Evolutionary conservation across 1,140 invertebrate genomes (phyloP).

Genomic region (Brachionus rotundiformis): DNA sequence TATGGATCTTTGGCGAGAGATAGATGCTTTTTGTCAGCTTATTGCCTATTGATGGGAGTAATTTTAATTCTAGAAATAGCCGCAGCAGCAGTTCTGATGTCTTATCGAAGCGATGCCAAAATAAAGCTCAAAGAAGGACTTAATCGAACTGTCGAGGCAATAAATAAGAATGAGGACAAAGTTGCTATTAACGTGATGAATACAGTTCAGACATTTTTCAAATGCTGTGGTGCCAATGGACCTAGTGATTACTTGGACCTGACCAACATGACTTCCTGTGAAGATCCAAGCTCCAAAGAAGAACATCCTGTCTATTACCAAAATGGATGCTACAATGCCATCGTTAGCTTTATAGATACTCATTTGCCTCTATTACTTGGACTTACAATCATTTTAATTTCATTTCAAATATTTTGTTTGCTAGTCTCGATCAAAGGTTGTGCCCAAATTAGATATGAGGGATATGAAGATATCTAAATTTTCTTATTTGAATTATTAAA

Average conservation of each 20-base stretch:
- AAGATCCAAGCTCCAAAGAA: not conserved
- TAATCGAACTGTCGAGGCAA: slow-evolving; percentile 3
- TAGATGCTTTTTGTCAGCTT: slow-evolving; percentile 29
- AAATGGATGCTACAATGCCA: slow-evolving; percentile 12
- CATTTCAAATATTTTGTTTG: slow-evolving; percentile 50
- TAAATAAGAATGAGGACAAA: slow-evolving; percentile 34
- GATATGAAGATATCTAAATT: slow-evolving; percentile 40
- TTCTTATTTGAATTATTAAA: not conserved
- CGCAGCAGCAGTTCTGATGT: slow-evolving; percentile 13
- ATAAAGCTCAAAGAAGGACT: not conserved
- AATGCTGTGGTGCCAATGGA: slow-evolving; percentile 43
- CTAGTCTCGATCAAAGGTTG: slow-evolving; percentile 34
- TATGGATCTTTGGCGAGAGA: slow-evolving; percentile 27
- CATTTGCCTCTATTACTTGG: slow-evolving; percentile 48
- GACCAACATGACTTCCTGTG: not conserved
- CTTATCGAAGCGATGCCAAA: slow-evolving; percentile 32
- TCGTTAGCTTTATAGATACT: slow-evolving; percentile 17
- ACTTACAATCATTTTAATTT: slow-evolving; percentile 32
- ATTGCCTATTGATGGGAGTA: slow-evolving; percentile 37
- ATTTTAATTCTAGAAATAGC: slow-evolving; percentile 45
- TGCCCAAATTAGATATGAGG: slow-evolving; percentile 30
- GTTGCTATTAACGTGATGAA: slow-evolving; percentile 42
- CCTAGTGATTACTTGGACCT: slow-evolving; percentile 31
- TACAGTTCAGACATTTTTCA: slow-evolving; percentile 41
- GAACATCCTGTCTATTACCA: slow-evolving; percentile 22